Evolutionary conservation across 2,113 vertebrate genomes (phyloP), one percentile per base, ranked within the genome.

Genomic region (Marmota flaviventris): DNA sequence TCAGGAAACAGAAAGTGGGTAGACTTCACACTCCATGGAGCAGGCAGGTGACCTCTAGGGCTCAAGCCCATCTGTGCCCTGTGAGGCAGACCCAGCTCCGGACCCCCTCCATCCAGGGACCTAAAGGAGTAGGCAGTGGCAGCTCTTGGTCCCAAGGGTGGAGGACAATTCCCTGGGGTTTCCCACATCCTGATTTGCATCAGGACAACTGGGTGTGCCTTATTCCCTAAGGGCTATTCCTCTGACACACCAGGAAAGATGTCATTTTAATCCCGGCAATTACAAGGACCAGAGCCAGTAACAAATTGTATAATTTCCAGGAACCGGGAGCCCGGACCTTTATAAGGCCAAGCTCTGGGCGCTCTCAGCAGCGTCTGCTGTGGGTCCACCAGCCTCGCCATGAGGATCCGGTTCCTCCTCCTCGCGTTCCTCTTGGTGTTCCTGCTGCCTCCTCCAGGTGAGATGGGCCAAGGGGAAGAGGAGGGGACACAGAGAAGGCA

Each of bases 101-200:
- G 22, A 10, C 4, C 0, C 42, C 4, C 1, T 22, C n/a, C 42
- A 11, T 1, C 63, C 25, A 45, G 48, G 7, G 3, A 27, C 32
- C 34, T 13, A 10, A 65, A 11, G 25, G 24, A 22, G 9, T 39
- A 29, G 22, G 24, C 25, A 37, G 11, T 6, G 22, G 32, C 8
- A n/a, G 32, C 17, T 51, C 10, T 16, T 18, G 79, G 51, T 17
- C 8, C 39, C 51, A 18, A 8, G 10, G 34, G 39, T 16, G 37
- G 79, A 39, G 34, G 16, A 25, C 5, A 25, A n/a, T 45, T 89
- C 12, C 14, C 17, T 2, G 11, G 13, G 37, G 16, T 63, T 89
- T 76, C 56, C 39, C 7, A 9, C 8, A 13, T 16, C 53, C 2
- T 45, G 0, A 63, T 37, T 20, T 37, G 17, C 42, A 65, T 12